Conservation (phyloP, 2,888 invertebrate genomes). For the Priocnemis perturbator region DNA sequence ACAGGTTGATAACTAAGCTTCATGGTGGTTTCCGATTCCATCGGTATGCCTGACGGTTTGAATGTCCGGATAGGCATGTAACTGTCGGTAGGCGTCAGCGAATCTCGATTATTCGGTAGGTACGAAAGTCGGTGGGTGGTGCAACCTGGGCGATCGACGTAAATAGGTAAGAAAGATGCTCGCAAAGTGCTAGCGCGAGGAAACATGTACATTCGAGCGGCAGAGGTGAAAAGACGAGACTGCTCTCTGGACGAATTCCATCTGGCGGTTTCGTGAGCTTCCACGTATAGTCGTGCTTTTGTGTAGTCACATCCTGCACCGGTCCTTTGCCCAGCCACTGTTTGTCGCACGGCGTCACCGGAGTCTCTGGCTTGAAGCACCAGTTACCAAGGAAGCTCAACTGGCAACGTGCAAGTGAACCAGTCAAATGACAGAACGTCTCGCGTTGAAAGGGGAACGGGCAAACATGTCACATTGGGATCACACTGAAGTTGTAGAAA, state of each 20-base stretch:
- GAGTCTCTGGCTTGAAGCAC: constrained; percentile 59
- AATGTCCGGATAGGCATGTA: constrained; percentile 77
- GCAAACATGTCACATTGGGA: too few species aligned
- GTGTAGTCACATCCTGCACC: constrained; percentile 84
- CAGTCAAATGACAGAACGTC: background rate
- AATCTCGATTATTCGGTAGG: constrained; percentile 76
- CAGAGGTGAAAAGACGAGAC: constrained; percentile 48
- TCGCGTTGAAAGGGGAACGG: background rate
- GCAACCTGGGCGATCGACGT: constrained; percentile 72
- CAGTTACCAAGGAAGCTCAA: constrained; percentile 71
- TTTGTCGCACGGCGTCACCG: constrained; percentile 58
- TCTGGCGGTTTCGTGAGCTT: constrained; percentile 44
- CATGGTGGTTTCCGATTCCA: constrained; percentile 78
- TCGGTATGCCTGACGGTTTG: constrained; percentile 76
- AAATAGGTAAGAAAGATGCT: background rate
- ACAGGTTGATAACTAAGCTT: constrained; percentile 76
- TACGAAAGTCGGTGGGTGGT: constrained; percentile 82
- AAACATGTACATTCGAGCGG: constrained; percentile 57
- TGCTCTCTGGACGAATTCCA: constrained; percentile 46
- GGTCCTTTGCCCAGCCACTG: constrained; percentile 77
- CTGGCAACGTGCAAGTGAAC: constrained; percentile 44
- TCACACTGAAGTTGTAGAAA: too few species aligned
- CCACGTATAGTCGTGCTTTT: constrained; percentile 82
- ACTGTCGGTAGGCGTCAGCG: constrained; percentile 72
- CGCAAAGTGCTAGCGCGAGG: constrained; percentile 1